These are phyloP conservation scores for Coreius guichenoti DNA, from an alignment of 2,797 vertebrate species.

Conservation along the genomic window DNA sequence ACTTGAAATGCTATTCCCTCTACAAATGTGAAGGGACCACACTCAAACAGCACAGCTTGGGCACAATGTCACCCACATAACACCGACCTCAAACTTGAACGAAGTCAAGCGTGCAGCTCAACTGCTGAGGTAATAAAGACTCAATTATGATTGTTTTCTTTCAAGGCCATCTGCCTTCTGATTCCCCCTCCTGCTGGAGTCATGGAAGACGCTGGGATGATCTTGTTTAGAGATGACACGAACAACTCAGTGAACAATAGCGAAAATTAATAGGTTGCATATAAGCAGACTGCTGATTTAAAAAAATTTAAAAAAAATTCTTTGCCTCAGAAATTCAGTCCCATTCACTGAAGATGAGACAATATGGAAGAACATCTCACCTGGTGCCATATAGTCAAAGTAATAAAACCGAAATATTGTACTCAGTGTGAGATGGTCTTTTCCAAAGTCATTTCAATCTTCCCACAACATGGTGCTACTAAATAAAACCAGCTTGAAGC, in stretches of 20 bases:
- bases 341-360: slow-evolving; percentile 25
- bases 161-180: slow-evolving; percentile 55
- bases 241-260: slow-evolving; percentile 12
- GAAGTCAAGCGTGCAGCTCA: slow-evolving; percentile 37
- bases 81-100: slow-evolving; percentile 43
- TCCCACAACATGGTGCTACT: slow-evolving; percentile 43
- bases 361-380: slow-evolving; percentile 32
- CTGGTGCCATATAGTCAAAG: slow-evolving; percentile 43
- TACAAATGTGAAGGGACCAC: slow-evolving; percentile 28
- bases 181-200: slow-evolving; percentile 55
- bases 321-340: slow-evolving; percentile 27
- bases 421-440: slow-evolving; percentile 42
- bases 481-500: slow-evolving; percentile 44
- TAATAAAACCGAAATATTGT: slow-evolving; percentile 45
- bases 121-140: slow-evolving; percentile 56
- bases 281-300: slow-evolving; percentile 16
- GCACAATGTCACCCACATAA: slow-evolving; percentile 47
- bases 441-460: slow-evolving; percentile 38
- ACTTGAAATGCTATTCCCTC: slow-evolving; percentile 39
- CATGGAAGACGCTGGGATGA: slow-evolving; percentile 47
- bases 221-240: slow-evolving; percentile 51
- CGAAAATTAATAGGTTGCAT: slow-evolving; percentile 27
- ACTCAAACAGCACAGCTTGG: slow-evolving; percentile 36
- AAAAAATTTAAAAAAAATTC: not conserved
- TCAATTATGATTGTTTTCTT: slow-evolving; percentile 58